phyloP scores from a whole-genome alignment of 2,888 invertebrate species.

The Epiblema foenella region DNA sequence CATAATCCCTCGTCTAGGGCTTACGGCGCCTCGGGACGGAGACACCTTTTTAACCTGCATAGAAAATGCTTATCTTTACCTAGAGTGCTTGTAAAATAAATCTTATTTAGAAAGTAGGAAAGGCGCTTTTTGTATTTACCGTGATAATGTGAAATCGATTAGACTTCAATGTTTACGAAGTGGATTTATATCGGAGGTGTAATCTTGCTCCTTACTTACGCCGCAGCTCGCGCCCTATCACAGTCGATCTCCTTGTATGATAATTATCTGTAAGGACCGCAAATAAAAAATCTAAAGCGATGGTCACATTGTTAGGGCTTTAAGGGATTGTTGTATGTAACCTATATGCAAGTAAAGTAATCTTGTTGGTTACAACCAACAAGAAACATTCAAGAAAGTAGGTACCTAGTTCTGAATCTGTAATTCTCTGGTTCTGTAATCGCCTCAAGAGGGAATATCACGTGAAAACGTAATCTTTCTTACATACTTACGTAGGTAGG shows the following conservation, averaged over 20 bases:
- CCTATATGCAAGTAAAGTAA: no score
- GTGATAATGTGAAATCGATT: slow-evolving; percentile 61
- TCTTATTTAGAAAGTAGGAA: slow-evolving; percentile 51
- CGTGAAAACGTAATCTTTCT: neutral
- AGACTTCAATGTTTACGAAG: slow-evolving; percentile 66
- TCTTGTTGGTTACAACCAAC: neutral
- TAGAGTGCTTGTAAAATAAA: slow-evolving; percentile 46
- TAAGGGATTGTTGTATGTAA: neutral
- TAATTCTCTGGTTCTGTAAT: neutral
- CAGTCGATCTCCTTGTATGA: slow-evolving; percentile 45
- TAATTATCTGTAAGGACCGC: slow-evolving; percentile 42
- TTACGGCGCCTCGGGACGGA: slow-evolving; percentile 59
- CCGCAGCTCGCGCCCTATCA: slow-evolving; percentile 36
- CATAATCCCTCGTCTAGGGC: slow-evolving; percentile 66
- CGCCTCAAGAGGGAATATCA: neutral
- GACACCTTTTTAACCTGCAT: slow-evolving; percentile 64
- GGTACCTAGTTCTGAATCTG: no score
- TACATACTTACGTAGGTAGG: no score
- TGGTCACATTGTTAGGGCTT: slow-evolving; percentile 20
- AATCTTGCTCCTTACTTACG: slow-evolving; percentile 56
- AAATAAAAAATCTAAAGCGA: slow-evolving; percentile 27
- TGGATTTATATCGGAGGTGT: slow-evolving; percentile 69
- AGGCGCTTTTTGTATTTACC: slow-evolving; percentile 49
- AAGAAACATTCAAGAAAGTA: neutral
- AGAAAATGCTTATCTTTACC: slow-evolving; percentile 46